Evolutionary conservation across 2,888 invertebrate species (phyloP), one percentile per base, ranked within the genome.

Genomic region (Eumacrocentrus americanus): DNA sequence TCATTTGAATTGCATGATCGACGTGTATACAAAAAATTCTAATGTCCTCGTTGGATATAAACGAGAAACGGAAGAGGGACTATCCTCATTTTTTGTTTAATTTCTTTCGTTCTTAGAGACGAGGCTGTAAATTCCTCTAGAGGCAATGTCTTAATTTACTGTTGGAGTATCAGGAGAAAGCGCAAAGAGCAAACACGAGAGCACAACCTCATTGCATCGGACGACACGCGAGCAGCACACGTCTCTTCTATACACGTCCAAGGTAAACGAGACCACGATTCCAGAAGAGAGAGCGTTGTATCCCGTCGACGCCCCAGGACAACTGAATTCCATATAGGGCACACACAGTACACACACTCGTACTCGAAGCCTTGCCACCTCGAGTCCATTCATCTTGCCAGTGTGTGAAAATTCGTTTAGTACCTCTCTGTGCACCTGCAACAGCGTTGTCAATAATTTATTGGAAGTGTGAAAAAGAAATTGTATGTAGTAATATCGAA

Each of bases 221-320:
- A 46, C n/a, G 46, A 46, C 46, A 46, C 46, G 46, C 22, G 25
- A 46, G 22, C 23, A 23, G n/a, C 22, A 44, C 44, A 44, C 44
- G 22, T 20, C 23, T n/a, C 14, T 40, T 12, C 46, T 46, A 12
- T 46, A 25, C 23, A 46, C 7, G 12, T 25, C 47, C 50, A 54
- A 55, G 54, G 60, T 54, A 25, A 60, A 48, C 54, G 18, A 60
- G 59, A 59, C 53, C 35, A 20, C 46, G 23, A 44, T 11, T 46
- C 5, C 11, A 42, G 23, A 12, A 7, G 12, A 46, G 46, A 46
- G 46, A 25, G 46, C 12, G 25, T 46, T 44, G 46, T 46, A 18
- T 29, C 18, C 38, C 29, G 38, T 25, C 37, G 35, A 52, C 44
- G 52, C 58, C 58, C 58, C 58, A 44, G 58, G 58, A 51, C 58